Percentiles rank a stretch among this genome's conserved stretches.
Evolutionary conservation across 2,888 invertebrate species (phyloP).

Genomic region (Idaea straminata): DNA sequence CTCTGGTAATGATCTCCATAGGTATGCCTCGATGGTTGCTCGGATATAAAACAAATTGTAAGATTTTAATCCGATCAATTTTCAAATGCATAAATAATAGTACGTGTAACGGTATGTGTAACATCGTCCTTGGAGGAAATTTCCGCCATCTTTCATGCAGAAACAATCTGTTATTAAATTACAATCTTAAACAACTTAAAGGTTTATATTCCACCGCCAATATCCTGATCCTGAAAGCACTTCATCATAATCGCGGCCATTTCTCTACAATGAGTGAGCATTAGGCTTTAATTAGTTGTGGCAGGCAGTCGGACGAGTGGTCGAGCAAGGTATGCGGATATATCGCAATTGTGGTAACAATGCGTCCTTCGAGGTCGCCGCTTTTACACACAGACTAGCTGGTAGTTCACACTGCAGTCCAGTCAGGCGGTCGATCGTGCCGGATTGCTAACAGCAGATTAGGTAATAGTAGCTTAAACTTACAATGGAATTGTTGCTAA

Average conservation of each 20-base stretch:
- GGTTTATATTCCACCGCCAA: not conserved
- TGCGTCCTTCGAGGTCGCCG: conserved; percentile 70
- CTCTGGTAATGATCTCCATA: too few relatives aligned
- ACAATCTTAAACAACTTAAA: not conserved
- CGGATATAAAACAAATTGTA: too few relatives aligned
- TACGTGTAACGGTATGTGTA: too few relatives aligned
- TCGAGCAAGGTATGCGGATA: conserved; percentile 69
- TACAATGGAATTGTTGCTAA: not conserved
- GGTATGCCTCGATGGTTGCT: too few relatives aligned
- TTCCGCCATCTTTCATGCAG: too few relatives aligned
- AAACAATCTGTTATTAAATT: too few relatives aligned
- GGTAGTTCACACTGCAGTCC: conserved; percentile 30
- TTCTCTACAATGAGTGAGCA: conserved; percentile 10
- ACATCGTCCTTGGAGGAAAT: too few relatives aligned
- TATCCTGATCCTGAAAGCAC: not conserved
- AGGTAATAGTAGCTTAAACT: not conserved
- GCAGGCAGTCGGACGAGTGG: conserved; percentile 37
- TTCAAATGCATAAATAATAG: too few relatives aligned
- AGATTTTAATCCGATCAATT: too few relatives aligned
- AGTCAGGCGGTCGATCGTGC: not conserved
- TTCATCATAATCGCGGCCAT: conserved; percentile 3
- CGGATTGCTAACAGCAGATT: not conserved
- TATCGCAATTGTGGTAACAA: conserved; percentile 58
- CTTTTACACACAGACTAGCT: conserved; percentile 21
- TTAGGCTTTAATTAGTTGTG: conserved; percentile 40